Conservation (phyloP, 2,113 vertebrate genomes). For the Oncorhynchus nerka region DNA sequence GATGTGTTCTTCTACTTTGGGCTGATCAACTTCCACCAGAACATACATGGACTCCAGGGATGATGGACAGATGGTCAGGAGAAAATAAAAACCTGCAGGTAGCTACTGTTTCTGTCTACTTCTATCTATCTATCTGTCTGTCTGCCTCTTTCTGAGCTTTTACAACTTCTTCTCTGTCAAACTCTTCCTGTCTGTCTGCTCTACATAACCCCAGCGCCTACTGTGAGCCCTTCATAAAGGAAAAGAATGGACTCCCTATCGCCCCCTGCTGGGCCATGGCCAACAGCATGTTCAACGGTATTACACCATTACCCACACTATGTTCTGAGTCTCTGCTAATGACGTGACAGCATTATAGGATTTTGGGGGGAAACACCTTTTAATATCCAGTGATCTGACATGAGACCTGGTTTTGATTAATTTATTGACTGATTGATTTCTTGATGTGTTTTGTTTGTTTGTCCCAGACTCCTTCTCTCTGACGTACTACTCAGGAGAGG, state of each 20-base stretch:
- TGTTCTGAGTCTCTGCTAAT: too few species aligned
- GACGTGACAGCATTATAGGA: too few species aligned
- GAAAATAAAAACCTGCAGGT: slow-evolving; percentile 70
- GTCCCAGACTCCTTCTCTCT: slow-evolving; percentile 67
- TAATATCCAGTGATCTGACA: too few species aligned
- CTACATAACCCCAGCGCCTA: slow-evolving; percentile 58
- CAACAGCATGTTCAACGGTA: slow-evolving; percentile 95
- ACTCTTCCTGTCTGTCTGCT: too few species aligned
- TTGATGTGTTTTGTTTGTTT: not conserved
- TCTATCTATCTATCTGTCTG: not conserved
- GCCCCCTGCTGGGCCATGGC: slow-evolving; percentile 89
- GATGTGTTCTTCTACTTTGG: slow-evolving; percentile 90
- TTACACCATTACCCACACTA: slow-evolving; percentile 7
- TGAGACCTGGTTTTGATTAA: too few species aligned
- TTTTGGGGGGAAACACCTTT: too few species aligned
- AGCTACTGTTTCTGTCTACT: slow-evolving; percentile 3
- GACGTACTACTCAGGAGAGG: slow-evolving; percentile 52
- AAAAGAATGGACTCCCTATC: slow-evolving; percentile 67
- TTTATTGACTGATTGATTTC: not conserved
- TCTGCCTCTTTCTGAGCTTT: slow-evolving; percentile 1
- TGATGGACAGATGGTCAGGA: slow-evolving; percentile 78
- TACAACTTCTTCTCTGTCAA: too few species aligned
- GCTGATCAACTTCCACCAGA: slow-evolving; percentile 88
- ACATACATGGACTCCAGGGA: slow-evolving; percentile 85
- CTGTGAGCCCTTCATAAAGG: slow-evolving; percentile 75